A percentile compares a stretch with the other conserved stretches of the same genome.
Evolutionary conservation across 2,888 invertebrate genomes (phyloP).

Genomic region (Adelognathus sp.): DNA sequence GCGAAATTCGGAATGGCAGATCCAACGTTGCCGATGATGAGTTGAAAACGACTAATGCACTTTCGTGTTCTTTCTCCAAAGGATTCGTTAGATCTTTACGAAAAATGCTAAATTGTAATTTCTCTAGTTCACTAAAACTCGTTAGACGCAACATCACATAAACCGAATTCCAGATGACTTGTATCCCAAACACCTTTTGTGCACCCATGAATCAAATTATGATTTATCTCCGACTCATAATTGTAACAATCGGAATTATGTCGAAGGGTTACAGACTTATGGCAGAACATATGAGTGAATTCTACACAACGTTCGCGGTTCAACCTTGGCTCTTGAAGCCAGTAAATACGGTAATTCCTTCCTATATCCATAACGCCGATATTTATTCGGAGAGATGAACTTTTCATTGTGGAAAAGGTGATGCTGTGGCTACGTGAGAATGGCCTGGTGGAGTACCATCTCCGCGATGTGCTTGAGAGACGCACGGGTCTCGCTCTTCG

Average conservation of each 20-base stretch:
- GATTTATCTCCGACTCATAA: not conserved
- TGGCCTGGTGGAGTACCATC: constrained; percentile 69
- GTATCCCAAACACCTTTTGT: too few species aligned
- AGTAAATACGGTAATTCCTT: constrained; percentile 67
- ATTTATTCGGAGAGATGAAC: too few species aligned
- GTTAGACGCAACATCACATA: too few species aligned
- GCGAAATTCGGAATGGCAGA: too few species aligned
- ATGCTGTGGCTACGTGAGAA: constrained; percentile 68
- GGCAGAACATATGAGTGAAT: constrained; percentile 66
- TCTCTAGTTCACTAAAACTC: too few species aligned
- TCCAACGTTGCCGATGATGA: too few species aligned
- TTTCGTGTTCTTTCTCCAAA: not conserved
- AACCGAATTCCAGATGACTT: too few species aligned
- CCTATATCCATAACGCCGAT: not conserved
- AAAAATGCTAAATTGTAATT: not conserved
- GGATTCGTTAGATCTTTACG: not conserved
- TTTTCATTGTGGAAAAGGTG: constrained; percentile 56
- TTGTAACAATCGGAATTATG: not conserved
- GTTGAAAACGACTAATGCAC: too few species aligned
- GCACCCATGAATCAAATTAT: not conserved
- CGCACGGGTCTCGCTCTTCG: constrained; percentile 64
- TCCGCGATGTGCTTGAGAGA: constrained; percentile 71
- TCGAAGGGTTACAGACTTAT: constrained; percentile 72
- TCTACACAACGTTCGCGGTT: constrained; percentile 70
- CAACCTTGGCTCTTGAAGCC: constrained; percentile 75